Base-by-base conservation (phyloP, 2,888 invertebrate species). In the Gasteruption jaculator region DNA sequence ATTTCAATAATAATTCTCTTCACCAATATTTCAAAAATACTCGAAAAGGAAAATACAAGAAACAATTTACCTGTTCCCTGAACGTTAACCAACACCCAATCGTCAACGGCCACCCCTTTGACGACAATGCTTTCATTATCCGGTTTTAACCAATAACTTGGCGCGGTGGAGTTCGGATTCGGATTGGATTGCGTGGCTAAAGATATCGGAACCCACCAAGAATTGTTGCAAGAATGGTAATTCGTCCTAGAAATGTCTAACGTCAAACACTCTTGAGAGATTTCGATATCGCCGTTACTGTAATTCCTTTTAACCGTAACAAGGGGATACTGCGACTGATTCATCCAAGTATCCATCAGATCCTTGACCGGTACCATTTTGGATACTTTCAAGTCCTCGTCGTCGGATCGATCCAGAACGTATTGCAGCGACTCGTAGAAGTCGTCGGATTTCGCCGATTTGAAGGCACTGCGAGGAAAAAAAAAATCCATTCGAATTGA, bases 301-400 rank as follows among this genome's bases (percentile, higher is more conserved):
- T 76, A 76, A 53, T 78, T 63, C 3, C 77, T 73, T 6, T 68
- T 61, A 0, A 83, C 79, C 1, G 65, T 73, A 2, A 85, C 65
- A 2, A 83, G 71, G 0, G 85, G 85, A 56, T 76, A 83, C 0
- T 83, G 82, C 3, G 76, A 69, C 57, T 82, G 80, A 35, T 76
- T 74, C 15, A 83, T 81, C 82, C 83, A 87, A 10, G 80, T 59
- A 1, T 73, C 54, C 41, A 72, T 67, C 49, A 75, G 39, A 4
- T 42, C 38, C 24, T 44, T 74, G n/a, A n/a, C n/a, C n/a, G n/a
- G n/a, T n/a, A n/a, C n/a, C n/a, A n/a, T n/a, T n/a, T n/a, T n/a
- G n/a, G n/a, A n/a, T 10, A 69, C 57, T 1, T 63, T 21, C 38
- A 72, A 71, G 21, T 74, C 73, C n/a, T 61, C 58, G 0, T 54